Evolutionary conservation across 2,113 vertebrate genomes (phyloP), one percentile per base, ranked within the genome.

Genomic region (Nothocercus nigrocapillus): DNA sequence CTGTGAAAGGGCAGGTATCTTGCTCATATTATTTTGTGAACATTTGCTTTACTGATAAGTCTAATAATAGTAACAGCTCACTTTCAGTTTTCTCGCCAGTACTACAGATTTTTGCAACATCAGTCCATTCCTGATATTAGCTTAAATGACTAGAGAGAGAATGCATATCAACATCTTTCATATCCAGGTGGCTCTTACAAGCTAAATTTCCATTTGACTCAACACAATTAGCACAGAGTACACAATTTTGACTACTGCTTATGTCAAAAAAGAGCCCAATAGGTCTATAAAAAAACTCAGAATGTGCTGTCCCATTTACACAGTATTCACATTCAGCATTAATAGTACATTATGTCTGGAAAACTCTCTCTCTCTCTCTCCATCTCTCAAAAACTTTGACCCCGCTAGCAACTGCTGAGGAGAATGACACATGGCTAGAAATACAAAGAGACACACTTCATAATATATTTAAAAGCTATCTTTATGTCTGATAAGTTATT

Each of bases 401-500:
- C n/a, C 7, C 16, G 38, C 27, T 34, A 67, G 27, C 12, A 75
- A 76, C 38, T 89, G 47, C 45, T 63, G 32, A 89, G 56, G 22
- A 88, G 36, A 81, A 38, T 64, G 61, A 74, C 20, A 75, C 13
- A 8, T 51, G 25, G 45, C 19, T 88, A 93, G 72, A 94, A 95
- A 89, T 44, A 73, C 47, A 75, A 34, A 89, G 58, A 84, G 18
- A 75, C 47, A 75, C 16, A 42, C 11, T 91, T 91, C 54, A 54
- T 85, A 34, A 36, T 83, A 38, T 40, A 88, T 90, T 94, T 90
- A 88, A 74, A 18, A 94, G 34, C 49, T 83, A 70, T 45, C 75
- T 86, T 94, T 93, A 47, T 64, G 22, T 68, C 70, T 93, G 69
- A 32, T 80, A 84, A 93, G 83, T 91, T 93, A 78, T 87, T 94